These are phyloP conservation scores for Leptopilina syphax DNA, from an alignment of 2,888 invertebrate genomes.

Conservation along the genomic window DNA sequence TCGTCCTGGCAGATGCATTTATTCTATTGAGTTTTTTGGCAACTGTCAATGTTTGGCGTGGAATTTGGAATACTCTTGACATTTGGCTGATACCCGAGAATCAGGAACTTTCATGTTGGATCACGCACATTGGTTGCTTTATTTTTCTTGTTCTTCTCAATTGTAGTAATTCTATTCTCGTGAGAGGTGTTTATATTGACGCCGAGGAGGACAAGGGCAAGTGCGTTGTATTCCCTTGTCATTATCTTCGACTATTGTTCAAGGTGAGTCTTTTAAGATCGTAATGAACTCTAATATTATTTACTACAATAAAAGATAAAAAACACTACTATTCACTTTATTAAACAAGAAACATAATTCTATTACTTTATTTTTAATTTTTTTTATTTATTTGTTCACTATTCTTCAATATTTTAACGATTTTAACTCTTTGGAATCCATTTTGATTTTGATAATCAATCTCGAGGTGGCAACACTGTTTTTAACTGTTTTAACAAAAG, in stretches of 20 bases:
- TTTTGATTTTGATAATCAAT: too few species aligned
- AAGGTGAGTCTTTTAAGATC: constrained; percentile 71
- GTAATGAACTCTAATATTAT: too few species aligned
- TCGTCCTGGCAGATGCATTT: constrained; percentile 87
- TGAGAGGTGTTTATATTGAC: constrained; percentile 92
- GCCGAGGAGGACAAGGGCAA: constrained; percentile 90
- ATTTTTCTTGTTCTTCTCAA: constrained; percentile 87
- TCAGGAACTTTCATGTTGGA: constrained; percentile 87
- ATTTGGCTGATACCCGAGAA: constrained; percentile 85
- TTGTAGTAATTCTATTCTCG: constrained; percentile 91
- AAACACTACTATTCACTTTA: too few species aligned
- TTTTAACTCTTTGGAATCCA: too few species aligned
- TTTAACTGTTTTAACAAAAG: too few species aligned
- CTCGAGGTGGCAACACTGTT: too few species aligned
- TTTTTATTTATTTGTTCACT: too few species aligned
- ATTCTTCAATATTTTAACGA: too few species aligned
- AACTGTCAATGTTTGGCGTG: constrained; percentile 93
- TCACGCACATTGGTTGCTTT: constrained; percentile 87
- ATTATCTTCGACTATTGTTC: constrained; percentile 88
- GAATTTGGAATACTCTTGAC: constrained; percentile 90
- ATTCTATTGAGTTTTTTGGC: constrained; percentile 87
- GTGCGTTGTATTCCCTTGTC: constrained; percentile 90
- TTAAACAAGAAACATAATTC: too few species aligned
- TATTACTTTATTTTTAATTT: too few species aligned
- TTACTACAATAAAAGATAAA: too few species aligned